phyloP scores from a whole-genome alignment of 1,140 invertebrate species.

The Potamilus streckersoni region DNA sequence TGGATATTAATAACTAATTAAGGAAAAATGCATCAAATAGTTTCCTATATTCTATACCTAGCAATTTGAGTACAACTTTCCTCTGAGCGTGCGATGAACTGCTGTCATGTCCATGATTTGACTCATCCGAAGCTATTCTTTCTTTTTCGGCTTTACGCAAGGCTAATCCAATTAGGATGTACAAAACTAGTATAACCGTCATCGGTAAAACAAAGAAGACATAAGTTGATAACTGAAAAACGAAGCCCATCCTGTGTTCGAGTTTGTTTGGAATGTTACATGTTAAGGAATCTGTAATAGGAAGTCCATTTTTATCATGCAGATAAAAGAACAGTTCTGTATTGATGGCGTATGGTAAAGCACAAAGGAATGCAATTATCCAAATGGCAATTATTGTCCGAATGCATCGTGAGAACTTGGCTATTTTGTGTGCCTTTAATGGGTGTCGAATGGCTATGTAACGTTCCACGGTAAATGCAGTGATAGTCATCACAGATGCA shows the following conservation, averaged over 20 bases:
- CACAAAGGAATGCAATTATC: slow-evolving; percentile 81
- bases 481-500: slow-evolving; percentile 92
- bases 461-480: slow-evolving; percentile 93
- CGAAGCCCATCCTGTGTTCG: slow-evolving; percentile 49
- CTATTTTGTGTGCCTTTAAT: slow-evolving; percentile 87
- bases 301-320: slow-evolving; percentile 32
- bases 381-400: slow-evolving; percentile 84
- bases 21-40: neutral
- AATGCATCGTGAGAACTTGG: slow-evolving; percentile 82
- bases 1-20: neutral
- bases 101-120: slow-evolving; percentile 22
- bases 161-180: slow-evolving; percentile 66
- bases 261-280: slow-evolving; percentile 62
- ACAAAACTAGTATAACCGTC: slow-evolving; percentile 65
- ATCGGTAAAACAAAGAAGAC: slow-evolving; percentile 69
- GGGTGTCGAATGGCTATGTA: slow-evolving; percentile 96
- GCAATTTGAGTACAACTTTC: slow-evolving; percentile 34
- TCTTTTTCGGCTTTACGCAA: slow-evolving; percentile 55
- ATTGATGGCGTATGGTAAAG: slow-evolving; percentile 75
- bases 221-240: slow-evolving; percentile 66
- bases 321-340: slow-evolving; percentile 56
- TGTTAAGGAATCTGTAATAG: slow-evolving; percentile 51
- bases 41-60: slow-evolving; percentile 23
- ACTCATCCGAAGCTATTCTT: slow-evolving; percentile 39
- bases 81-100: slow-evolving; percentile 19